Evolutionary conservation across 1,140 invertebrate species (phyloP).

Genomic region (Potamilus streckersoni): DNA sequence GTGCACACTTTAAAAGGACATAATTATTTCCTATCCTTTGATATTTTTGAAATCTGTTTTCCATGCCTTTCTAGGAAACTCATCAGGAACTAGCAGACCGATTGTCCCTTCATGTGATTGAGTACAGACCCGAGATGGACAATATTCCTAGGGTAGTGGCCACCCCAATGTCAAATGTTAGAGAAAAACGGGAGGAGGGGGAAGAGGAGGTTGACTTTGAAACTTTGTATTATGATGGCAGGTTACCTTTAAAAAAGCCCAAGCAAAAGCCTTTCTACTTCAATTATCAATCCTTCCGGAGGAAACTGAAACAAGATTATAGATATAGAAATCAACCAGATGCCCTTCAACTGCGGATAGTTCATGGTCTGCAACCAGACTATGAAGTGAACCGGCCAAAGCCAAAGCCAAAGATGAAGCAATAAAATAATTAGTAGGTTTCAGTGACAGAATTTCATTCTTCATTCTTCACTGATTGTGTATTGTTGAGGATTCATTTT

Average conservation of each 20-base stretch:
- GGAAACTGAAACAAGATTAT: constrained; percentile 75
- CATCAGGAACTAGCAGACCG: constrained; percentile 90
- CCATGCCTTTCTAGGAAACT: constrained; percentile 76
- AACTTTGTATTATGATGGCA: constrained; percentile 79
- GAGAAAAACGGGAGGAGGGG: constrained; percentile 52
- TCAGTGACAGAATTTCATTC: too few relatives aligned
- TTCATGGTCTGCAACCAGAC: constrained; percentile 26
- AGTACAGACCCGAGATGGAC: constrained; percentile 80
- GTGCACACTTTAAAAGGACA: background rate
- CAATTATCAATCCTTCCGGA: constrained; percentile 74
- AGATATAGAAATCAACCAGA: constrained; percentile 40
- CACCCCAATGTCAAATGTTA: constrained; percentile 72
- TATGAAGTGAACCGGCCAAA: constrained; percentile 4
- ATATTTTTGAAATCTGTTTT: background rate
- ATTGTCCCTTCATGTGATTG: constrained; percentile 90
- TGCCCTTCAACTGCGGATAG: constrained; percentile 9
- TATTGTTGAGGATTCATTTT: too few relatives aligned
- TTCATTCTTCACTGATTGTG: too few relatives aligned
- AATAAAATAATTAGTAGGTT: too few relatives aligned
- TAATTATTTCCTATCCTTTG: background rate
- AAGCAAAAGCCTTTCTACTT: constrained; percentile 79
- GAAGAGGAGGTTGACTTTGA: constrained; percentile 79
- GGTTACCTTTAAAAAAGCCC: constrained; percentile 77
- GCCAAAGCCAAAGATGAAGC: too few relatives aligned
- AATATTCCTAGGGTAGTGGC: constrained; percentile 87